Evolutionary conservation across 2,113 vertebrate species (phyloP), one percentile per base, ranked within the genome.

Genomic region (Sander lucioperca): DNA sequence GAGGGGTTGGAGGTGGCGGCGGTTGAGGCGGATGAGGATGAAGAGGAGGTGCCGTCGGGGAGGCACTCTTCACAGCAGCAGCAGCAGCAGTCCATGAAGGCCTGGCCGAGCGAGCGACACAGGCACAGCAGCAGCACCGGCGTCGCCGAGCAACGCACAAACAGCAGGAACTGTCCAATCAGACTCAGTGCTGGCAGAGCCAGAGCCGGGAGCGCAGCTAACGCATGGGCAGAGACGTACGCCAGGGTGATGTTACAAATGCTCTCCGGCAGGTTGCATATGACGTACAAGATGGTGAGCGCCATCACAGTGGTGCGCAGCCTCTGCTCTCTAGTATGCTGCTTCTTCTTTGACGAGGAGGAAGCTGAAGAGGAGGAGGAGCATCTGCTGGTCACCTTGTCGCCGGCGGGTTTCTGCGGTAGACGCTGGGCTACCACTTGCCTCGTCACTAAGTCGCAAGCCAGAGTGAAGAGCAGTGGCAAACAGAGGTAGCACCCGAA

Each of bases 41-140:
- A 82, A 0, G 93, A 88, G n/a, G 86, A 89, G 0, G 87, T 30
- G 0, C 77, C 63, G 1, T 95, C 82, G 0, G 93, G 91, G 6
- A 95, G 56, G 3, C 96, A 96, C 10, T 97, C 96, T 3, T 96
- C 96, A 0, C 98, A 99, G 91, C 98, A 99, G 94, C 98, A 99
- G 89, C 98, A 99, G 92, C 98, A 99, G 91, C 98, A 99, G 92
- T 97, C 97, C 95, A 98, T 94, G 88, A 99, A 99, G 79, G 97
- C 97, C 91, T 94, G 97, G 63, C 97, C 97, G 74, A 99, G 94
- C 0, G 97, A 95, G 74, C 96, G 96, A 10, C 97, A 97, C 74
- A 97, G 88, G 8, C 96, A 96, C 39, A 99, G 91, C 18, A 99
- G 95, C 83, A 99, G 84, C 39, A 98, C 92, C 0, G 98, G 98